A percentile compares a stretch with the other conserved stretches of the same genome.
Evolutionary conservation across 1,140 invertebrate genomes (phyloP).

Genomic region (Steinernema khuongi): DNA sequence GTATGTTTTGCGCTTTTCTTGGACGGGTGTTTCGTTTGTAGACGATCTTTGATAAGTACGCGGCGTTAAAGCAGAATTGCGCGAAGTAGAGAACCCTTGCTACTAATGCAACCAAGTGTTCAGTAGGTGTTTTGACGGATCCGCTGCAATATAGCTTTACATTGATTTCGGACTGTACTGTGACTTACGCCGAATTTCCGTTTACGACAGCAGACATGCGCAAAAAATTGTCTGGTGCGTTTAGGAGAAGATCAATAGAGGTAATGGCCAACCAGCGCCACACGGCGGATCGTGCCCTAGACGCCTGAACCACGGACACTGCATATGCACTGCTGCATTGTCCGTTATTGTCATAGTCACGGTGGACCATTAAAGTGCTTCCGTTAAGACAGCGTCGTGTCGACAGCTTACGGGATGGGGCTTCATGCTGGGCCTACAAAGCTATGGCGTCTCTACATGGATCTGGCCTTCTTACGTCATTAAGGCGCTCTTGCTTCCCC

Average conservation of each 20-base stretch:
- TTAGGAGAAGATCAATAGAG: conserved; percentile 38
- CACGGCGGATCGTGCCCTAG: conserved; percentile 30
- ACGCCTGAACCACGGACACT: not conserved
- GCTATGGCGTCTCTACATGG: too few species aligned
- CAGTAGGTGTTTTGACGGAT: conserved; percentile 19
- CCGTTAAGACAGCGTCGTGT: not conserved
- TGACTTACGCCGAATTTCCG: conserved; percentile 22
- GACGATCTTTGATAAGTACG: conserved; percentile 36
- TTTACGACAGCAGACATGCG: conserved; percentile 26
- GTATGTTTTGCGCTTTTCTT: conserved; percentile 5
- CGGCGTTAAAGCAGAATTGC: conserved; percentile 42
- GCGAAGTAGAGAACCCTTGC: conserved; percentile 37
- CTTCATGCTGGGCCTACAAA: not conserved
- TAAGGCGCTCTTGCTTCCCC: not conserved
- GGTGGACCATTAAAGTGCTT: conserved; percentile 4
- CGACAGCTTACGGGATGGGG: not conserved
- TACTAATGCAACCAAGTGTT: conserved; percentile 33
- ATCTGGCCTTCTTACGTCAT: not conserved
- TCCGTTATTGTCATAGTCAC: not conserved
- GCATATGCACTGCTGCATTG: not conserved
- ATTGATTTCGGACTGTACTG: not conserved
- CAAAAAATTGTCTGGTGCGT: conserved; percentile 38
- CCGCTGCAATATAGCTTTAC: conserved; percentile 5
- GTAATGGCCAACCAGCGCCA: conserved; percentile 40
- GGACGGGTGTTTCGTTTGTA: conserved; percentile 38